These are phyloP conservation scores for Corythoichthys intestinalis DNA, from an alignment of 2,113 vertebrate species.

Conservation along the genomic window DNA sequence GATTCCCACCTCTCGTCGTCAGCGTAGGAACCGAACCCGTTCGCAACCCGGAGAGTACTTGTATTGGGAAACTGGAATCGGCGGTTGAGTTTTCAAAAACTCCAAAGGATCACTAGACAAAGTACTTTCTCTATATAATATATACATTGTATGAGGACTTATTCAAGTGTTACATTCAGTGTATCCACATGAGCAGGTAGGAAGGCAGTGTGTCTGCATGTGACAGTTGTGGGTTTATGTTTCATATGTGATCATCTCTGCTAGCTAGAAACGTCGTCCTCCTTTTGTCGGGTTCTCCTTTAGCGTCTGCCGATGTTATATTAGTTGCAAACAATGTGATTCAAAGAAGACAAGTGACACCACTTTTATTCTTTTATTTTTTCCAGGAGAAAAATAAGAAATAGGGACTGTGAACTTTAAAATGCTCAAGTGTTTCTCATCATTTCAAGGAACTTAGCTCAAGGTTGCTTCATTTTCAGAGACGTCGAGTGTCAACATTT, in stretches of 20 bases:
- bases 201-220: no score
- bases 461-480: no score
- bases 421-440: background rate
- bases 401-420: slow-evolving; percentile 47
- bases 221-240: no score
- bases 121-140: no score
- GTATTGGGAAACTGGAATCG: no score
- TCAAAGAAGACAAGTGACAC: slow-evolving; percentile 58
- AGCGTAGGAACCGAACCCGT: no score
- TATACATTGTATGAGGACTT: background rate
- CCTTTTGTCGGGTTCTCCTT: slow-evolving; percentile 37
- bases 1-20: no score
- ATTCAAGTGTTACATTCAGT: background rate
- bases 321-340: slow-evolving; percentile 57
- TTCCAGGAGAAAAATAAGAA: slow-evolving; percentile 32
- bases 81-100: background rate
- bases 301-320: slow-evolving; percentile 51
- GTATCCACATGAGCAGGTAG: background rate
- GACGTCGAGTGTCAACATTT: no score
- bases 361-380: background rate
- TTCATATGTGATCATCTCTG: slow-evolving; percentile 41
- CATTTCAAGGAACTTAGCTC: no score
- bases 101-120: background rate
- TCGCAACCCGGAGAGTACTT: no score
- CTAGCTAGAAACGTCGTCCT: slow-evolving; percentile 29